These are phyloP conservation scores for Stichopus horrens DNA, from an alignment of 53 echinoderm and acorn worm species.

Conservation along the genomic window DNA sequence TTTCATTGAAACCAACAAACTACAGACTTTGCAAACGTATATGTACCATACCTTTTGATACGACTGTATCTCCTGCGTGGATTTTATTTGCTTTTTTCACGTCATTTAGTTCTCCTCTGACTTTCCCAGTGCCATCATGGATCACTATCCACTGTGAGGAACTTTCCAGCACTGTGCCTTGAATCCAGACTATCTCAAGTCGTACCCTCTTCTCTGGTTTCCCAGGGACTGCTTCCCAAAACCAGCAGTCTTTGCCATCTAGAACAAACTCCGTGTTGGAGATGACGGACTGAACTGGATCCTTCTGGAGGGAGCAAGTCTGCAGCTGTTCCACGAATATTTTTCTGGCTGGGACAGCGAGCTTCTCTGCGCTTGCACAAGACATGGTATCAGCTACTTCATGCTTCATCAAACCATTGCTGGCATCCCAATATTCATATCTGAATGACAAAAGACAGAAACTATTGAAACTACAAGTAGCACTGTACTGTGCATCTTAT, in stretches of 20 bases:
- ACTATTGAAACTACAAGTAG: too few relatives aligned
- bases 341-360: constrained; percentile 31
- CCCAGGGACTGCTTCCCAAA: constrained; percentile 8
- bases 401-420: not conserved
- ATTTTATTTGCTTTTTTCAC: constrained; percentile 31
- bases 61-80: not conserved
- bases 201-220: not conserved
- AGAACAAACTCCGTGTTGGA: not conserved
- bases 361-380: constrained; percentile 1
- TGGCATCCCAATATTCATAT: too few relatives aligned
- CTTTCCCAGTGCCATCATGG: constrained; percentile 40
- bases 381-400: not conserved
- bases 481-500: too few relatives aligned
- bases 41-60: constrained; percentile 25
- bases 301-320: not conserved
- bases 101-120: constrained; percentile 27
- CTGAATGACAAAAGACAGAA: too few relatives aligned
- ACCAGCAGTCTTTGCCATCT: constrained; percentile 2
- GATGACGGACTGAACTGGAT: not conserved
- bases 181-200: constrained; percentile 38
- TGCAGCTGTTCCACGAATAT: constrained; percentile 31
- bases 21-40: too few relatives aligned
- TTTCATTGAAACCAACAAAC: too few relatives aligned
- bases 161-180: constrained; percentile 32
- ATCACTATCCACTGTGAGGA: not conserved